These are phyloP conservation scores for Diogma glabrata DNA, from an alignment of 2,888 invertebrate species.

Conservation along the genomic window DNA sequence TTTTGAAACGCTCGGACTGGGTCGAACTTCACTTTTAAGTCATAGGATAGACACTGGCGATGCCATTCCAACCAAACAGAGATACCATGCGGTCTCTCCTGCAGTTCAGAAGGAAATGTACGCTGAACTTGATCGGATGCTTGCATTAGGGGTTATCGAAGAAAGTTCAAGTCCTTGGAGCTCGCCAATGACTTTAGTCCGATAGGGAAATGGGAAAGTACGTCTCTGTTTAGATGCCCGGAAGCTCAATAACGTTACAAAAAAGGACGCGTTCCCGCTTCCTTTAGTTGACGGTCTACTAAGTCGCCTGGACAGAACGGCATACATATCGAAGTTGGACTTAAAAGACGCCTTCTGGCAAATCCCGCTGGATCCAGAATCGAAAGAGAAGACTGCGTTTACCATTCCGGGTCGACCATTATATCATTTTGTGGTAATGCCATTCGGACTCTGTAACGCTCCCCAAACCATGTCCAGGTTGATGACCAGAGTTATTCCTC, in stretches of 20 bases:
- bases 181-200: not conserved
- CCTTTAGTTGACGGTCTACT: not conserved
- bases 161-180: not conserved
- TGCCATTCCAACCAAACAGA: not conserved
- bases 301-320: not conserved
- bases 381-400: slow-evolving; percentile 1
- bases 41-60: not conserved
- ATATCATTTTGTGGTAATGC: not conserved
- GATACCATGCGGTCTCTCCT: not conserved
- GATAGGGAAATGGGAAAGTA: not conserved
- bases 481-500: not conserved
- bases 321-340: not conserved
- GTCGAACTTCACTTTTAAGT: not conserved
- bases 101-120: not conserved
- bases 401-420: not conserved
- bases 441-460: not conserved
- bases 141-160: not conserved
- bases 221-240: not conserved
- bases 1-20: not conserved
- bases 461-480: not conserved
- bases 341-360: too few species aligned
- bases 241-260: not conserved
- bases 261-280: not conserved
- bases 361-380: not conserved
- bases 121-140: not conserved